Conservation (phyloP, 35 echinoderm and acorn worm species). For the Strongylocentrotus purpuratus region DNA sequence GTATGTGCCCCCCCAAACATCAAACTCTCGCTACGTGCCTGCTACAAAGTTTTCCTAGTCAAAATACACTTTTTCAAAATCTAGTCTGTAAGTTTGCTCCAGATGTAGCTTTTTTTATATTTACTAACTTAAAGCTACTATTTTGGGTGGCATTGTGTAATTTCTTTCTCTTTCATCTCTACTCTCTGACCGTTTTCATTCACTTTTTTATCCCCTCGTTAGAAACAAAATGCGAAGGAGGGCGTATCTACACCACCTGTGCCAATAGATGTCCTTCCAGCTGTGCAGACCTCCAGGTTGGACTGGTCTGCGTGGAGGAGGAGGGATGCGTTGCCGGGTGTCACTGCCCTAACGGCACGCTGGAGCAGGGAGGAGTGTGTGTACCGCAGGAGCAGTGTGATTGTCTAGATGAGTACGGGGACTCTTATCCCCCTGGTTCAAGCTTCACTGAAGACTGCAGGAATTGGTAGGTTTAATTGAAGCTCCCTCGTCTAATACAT, state of each 20-base stretch:
- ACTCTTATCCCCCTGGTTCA: slow-evolving; percentile 53
- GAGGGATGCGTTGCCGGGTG: slow-evolving; percentile 64
- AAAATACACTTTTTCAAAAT: too few relatives aligned
- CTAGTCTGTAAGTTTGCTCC: too few relatives aligned
- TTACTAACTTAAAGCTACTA: too few relatives aligned
- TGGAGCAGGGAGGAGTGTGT: slow-evolving; percentile 66
- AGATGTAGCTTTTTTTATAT: too few relatives aligned
- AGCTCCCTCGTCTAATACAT: neutral
- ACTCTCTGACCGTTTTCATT: neutral
- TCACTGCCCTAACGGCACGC: slow-evolving; percentile 68
- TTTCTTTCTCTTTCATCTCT: too few relatives aligned
- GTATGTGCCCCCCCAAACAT: too few relatives aligned
- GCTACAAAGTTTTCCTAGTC: too few relatives aligned
- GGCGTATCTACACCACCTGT: slow-evolving; percentile 67
- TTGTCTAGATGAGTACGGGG: slow-evolving; percentile 60
- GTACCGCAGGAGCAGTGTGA: slow-evolving; percentile 61
- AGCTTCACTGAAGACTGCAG: slow-evolving; percentile 60
- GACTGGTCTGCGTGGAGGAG: slow-evolving; percentile 61
- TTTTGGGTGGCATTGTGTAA: too few relatives aligned
- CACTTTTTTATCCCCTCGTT: neutral
- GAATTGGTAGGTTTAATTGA: slow-evolving; percentile 55
- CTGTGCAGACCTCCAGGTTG: slow-evolving; percentile 82
- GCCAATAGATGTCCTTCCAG: slow-evolving; percentile 69
- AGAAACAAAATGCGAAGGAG: slow-evolving; percentile 54
- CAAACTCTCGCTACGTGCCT: too few relatives aligned